phyloP scores from a whole-genome alignment of 2,888 invertebrate genomes.

The Caenorhabditis wallacei region DNA sequence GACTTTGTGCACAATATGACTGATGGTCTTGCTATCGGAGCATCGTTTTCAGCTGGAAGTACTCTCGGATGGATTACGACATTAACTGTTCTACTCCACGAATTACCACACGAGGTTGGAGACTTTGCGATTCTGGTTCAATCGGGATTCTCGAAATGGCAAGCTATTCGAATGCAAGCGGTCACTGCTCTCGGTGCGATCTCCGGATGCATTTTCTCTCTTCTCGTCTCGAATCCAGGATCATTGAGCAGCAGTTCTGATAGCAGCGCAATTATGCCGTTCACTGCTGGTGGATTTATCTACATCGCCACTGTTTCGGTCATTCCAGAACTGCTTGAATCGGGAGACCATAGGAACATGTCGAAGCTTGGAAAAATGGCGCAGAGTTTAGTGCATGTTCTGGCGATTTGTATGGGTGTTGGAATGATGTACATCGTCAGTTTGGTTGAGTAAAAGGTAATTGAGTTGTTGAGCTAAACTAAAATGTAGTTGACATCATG shows the following conservation, averaged over 20 bases:
- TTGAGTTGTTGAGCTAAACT: not conserved
- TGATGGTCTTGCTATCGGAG: conserved; percentile 98
- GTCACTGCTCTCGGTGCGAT: conserved; percentile 96
- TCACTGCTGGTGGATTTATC: conserved; percentile 90
- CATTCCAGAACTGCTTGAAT: conserved; percentile 92
- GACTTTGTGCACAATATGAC: conserved; percentile 99
- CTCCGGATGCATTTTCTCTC: conserved; percentile 87
- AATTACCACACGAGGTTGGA: conserved; percentile 99
- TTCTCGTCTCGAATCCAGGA: conserved; percentile 68
- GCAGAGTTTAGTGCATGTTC: conserved; percentile 40
- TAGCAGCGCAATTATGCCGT: conserved; percentile 93
- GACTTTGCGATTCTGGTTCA: conserved; percentile 99
- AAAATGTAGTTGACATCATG: conserved; percentile 1
- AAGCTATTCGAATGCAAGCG: conserved; percentile 96
- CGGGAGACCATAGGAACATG: conserved; percentile 40
- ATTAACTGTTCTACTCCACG: conserved; percentile 95
- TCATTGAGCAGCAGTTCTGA: conserved; percentile 85
- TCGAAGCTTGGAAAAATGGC: conserved; percentile 50
- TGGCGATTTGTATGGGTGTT: conserved; percentile 44
- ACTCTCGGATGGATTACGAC: conserved; percentile 89
- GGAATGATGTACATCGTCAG: conserved; percentile 63
- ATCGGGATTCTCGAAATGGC: conserved; percentile 93
- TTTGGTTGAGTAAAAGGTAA: conserved; percentile 34
- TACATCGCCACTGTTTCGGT: conserved; percentile 99
- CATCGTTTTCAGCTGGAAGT: conserved; percentile 86